Conservation (phyloP, 2,888 invertebrate species). For the Eilema depressum region DNA sequence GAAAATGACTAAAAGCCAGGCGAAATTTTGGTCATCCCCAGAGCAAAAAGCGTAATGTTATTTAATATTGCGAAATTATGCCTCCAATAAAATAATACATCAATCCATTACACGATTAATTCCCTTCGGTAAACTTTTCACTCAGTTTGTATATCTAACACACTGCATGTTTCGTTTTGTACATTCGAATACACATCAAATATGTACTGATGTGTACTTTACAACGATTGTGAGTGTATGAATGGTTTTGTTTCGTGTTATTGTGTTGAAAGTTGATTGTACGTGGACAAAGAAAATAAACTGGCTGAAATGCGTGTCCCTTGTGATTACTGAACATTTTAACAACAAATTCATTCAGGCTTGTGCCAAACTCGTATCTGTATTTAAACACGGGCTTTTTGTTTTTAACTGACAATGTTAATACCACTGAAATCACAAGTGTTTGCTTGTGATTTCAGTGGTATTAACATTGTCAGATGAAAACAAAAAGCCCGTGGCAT, state of each 20-base stretch:
- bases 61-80: background rate
- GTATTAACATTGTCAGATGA: too few relatives aligned
- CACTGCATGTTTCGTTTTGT: background rate
- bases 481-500: background rate
- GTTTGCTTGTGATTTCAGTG: too few relatives aligned
- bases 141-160: background rate
- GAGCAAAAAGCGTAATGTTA: background rate
- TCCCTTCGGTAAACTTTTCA: background rate
- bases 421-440: background rate
- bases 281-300: slow-evolving; percentile 2
- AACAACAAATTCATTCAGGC: background rate
- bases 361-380: background rate
- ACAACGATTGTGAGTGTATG: background rate
- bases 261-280: slow-evolving; percentile 3
- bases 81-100: background rate
- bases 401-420: background rate
- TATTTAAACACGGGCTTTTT: background rate
- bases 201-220: background rate
- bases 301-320: background rate
- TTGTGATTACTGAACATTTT: background rate
- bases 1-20: too few relatives aligned
- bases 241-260: slow-evolving; percentile 3
- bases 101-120: background rate
- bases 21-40: too few relatives aligned
- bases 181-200: background rate